A percentile compares a stretch with the other conserved stretches of the same genome.
Conservation (phyloP, 30 jellyfish, hydroid and myxozoan genomes). For the Mastigias papua region DNA sequence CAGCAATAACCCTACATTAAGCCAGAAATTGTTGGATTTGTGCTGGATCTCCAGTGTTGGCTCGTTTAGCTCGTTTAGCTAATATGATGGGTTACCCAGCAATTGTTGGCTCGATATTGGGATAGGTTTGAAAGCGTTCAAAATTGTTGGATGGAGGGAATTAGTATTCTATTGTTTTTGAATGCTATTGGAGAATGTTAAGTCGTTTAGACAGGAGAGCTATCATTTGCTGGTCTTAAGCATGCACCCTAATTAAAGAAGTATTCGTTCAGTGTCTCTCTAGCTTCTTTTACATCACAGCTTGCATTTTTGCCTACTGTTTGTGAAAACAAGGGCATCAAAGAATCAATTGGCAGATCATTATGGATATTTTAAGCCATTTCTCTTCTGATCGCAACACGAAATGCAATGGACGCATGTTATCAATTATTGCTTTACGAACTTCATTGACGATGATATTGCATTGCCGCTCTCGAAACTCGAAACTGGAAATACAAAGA, state of each 20-base stretch:
- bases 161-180: neutral
- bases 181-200: neutral
- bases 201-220: slow-evolving; percentile 11
- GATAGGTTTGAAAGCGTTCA: too few relatives aligned
- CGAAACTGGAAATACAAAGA: too few relatives aligned
- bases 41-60: slow-evolving; percentile 14
- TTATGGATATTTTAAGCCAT: neutral
- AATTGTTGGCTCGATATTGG: neutral
- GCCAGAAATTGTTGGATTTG: neutral
- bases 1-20: neutral
- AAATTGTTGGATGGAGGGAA: too few relatives aligned
- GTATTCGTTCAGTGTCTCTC: neutral
- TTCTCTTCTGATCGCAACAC: neutral
- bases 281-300: neutral
- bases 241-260: slow-evolving; percentile 5
- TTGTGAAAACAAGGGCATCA: neutral
- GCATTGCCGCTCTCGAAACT: too few relatives aligned
- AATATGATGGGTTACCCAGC: slow-evolving; percentile 1
- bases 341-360: neutral
- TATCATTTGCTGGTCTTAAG: slow-evolving; percentile 13
- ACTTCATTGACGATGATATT: too few relatives aligned
- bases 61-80: slow-evolving; percentile 13
- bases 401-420: neutral
- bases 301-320: neutral
- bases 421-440: too few relatives aligned